Conservation (phyloP, 2,113 vertebrate species). For the Neodon shergylaensis region DNA sequence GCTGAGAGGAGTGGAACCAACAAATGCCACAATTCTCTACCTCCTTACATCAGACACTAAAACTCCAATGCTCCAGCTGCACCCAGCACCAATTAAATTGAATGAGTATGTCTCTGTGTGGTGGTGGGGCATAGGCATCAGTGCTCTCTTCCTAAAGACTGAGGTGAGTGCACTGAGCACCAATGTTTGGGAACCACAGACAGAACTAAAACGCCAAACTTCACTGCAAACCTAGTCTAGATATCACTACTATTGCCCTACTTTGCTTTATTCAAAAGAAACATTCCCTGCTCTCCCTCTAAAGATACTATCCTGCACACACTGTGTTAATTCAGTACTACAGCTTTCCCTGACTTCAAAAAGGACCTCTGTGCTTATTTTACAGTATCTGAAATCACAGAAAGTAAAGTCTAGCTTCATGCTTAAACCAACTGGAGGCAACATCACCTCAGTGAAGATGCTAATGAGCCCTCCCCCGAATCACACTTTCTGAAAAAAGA, state of each 20-base stretch:
- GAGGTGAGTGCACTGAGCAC: background rate
- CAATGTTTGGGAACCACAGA: background rate
- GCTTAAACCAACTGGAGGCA: background rate
- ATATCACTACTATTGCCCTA: background rate
- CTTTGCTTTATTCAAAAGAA: slow-evolving; percentile 1
- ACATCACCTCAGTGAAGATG: no score
- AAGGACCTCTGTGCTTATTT: background rate
- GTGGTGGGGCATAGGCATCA: background rate
- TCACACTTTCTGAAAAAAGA: background rate
- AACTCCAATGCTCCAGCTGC: background rate
- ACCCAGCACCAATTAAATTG: background rate
- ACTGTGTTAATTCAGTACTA: background rate
- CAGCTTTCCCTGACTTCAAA: background rate
- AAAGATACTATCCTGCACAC: background rate
- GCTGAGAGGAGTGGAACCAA: background rate
- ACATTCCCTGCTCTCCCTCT: background rate
- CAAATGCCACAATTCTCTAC: background rate
- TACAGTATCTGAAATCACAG: slow-evolving; percentile 24
- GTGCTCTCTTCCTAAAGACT: background rate
- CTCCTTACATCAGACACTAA: background rate
- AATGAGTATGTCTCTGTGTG: background rate
- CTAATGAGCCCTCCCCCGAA: background rate
- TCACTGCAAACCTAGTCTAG: background rate
- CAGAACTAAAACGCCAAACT: background rate
- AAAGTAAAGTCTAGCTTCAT: background rate